A percentile compares a stretch with the other conserved stretches of the same genome.
phyloP scores from a whole-genome alignment of 2,888 invertebrate species.

The Amphiduros pacificus region DNA sequence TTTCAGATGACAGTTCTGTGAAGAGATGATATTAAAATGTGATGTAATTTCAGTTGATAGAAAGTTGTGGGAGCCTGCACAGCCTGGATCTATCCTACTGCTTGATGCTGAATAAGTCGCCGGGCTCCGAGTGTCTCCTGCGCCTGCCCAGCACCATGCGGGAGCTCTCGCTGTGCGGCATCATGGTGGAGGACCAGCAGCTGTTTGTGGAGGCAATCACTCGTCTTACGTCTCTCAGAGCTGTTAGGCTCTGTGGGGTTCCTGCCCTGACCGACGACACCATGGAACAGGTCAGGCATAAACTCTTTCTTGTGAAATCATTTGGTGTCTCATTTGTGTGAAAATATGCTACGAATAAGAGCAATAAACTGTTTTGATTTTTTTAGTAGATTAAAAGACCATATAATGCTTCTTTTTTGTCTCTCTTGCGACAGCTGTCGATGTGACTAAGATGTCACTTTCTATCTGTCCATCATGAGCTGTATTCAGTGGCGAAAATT shows the following conservation, averaged over 20 bases:
- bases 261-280: slow-evolving; percentile 47
- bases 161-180: slow-evolving; percentile 46
- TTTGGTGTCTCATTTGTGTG: too few relatives aligned
- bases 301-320: background rate
- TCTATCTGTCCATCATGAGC: too few relatives aligned
- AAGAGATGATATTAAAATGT: slow-evolving; percentile 44
- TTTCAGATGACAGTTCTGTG: too few relatives aligned
- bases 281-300: slow-evolving; percentile 37
- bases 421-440: too few relatives aligned
- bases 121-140: slow-evolving; percentile 41
- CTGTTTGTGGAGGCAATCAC: slow-evolving; percentile 45
- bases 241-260: slow-evolving; percentile 47
- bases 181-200: slow-evolving; percentile 40
- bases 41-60: slow-evolving; percentile 42
- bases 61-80: slow-evolving; percentile 41
- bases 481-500: too few relatives aligned
- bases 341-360: too few relatives aligned
- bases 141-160: slow-evolving; percentile 40
- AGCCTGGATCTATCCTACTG: slow-evolving; percentile 51
- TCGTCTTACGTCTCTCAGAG: slow-evolving; percentile 36
- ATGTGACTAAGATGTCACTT: too few relatives aligned
- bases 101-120: slow-evolving; percentile 33
- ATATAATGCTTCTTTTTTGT: too few relatives aligned
- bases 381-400: too few relatives aligned
- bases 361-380: too few relatives aligned